phyloP scores from a whole-genome alignment of 2,113 vertebrate genomes.

The Neodon shergylaensis region DNA sequence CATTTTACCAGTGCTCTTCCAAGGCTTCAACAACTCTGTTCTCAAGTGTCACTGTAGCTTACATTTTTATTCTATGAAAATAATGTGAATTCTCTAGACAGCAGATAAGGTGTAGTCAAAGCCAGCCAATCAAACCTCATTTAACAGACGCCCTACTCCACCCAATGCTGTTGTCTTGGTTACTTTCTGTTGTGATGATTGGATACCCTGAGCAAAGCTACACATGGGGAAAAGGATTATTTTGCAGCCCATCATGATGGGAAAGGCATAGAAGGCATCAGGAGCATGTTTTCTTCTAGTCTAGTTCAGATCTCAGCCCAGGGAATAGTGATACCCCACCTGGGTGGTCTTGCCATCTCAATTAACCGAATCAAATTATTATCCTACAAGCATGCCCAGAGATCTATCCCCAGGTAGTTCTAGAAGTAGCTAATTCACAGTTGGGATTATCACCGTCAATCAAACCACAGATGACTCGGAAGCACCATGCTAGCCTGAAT shows the following conservation, averaged over 20 bases:
- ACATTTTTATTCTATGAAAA: background rate
- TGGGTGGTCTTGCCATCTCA: background rate
- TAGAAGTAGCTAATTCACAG: background rate
- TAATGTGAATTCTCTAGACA: background rate
- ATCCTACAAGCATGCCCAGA: background rate
- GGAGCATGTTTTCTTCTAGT: background rate
- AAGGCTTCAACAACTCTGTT: background rate
- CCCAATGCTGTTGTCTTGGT: background rate
- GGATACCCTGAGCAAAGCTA: background rate
- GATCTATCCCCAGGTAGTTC: background rate
- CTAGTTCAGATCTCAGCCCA: background rate
- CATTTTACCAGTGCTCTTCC: background rate
- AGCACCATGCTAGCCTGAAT: background rate
- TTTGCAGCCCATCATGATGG: background rate
- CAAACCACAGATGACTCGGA: rapidly evolving
- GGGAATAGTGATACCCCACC: background rate
- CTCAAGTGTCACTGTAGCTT: background rate
- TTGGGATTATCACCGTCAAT: background rate
- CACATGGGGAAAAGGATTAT: background rate
- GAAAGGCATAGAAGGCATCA: background rate
- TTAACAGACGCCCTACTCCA: too few species aligned
- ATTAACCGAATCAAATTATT: background rate
- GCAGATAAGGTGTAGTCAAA: background rate
- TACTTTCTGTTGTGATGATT: background rate
- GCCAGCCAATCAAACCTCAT: background rate